These are phyloP conservation scores for Embiotoca jacksoni DNA, from an alignment of 2,113 vertebrate species.

Conservation along the genomic window DNA sequence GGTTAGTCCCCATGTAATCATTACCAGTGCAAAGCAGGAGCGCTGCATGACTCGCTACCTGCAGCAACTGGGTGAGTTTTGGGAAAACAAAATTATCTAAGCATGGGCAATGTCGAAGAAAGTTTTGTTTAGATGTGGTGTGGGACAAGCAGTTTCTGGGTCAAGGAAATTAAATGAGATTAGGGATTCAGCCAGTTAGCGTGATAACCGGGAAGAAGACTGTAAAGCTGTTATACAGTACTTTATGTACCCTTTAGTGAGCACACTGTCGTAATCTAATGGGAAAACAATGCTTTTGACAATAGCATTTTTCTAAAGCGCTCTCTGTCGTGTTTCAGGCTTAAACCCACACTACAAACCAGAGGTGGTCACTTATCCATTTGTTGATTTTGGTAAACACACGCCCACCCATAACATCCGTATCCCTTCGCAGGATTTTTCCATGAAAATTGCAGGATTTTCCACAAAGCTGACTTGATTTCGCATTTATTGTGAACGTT, in stretches of 20 bases:
- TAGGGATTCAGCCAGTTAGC: slow-evolving; percentile 15
- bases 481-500: slow-evolving; percentile 22
- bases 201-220: slow-evolving; percentile 38
- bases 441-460: background rate
- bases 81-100: slow-evolving; percentile 1
- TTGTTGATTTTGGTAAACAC: slow-evolving; percentile 90
- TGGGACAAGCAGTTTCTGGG: slow-evolving; percentile 43
- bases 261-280: background rate
- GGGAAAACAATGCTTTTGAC: background rate
- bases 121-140: slow-evolving; percentile 34
- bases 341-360: slow-evolving; percentile 84
- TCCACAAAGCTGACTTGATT: background rate
- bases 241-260: background rate
- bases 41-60: slow-evolving; percentile 87
- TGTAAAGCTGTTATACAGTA: background rate
- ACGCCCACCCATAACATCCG: background rate
- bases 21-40: slow-evolving; percentile 96
- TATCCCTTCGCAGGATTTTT: background rate
- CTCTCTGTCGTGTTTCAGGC: slow-evolving; percentile 55
- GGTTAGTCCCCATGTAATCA: slow-evolving; percentile 87
- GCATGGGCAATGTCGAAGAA: background rate
- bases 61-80: slow-evolving; percentile 80
- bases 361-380: slow-evolving; percentile 91
- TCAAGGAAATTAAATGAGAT: slow-evolving; percentile 59
- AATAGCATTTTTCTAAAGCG: no score